Percentiles rank a stretch among this genome's conserved stretches.
Conservation (phyloP, 2,888 invertebrate species). For the Acrobasis consociella region DNA sequence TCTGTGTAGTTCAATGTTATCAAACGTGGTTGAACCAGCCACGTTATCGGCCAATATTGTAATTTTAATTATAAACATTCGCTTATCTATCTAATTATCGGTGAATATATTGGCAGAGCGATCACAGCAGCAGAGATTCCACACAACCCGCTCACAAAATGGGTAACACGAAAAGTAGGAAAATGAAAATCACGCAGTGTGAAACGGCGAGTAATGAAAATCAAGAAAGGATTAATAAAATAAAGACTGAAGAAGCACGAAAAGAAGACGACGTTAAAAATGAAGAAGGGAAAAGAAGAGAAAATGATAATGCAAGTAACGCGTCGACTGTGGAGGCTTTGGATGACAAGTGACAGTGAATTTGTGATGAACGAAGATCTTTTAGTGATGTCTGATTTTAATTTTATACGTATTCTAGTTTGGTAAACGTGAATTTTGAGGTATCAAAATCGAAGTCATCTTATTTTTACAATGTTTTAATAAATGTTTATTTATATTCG, state of each 20-base stretch:
- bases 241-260: slow-evolving; percentile 54
- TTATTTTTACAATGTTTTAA: slow-evolving; percentile 24
- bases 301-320: slow-evolving; percentile 71
- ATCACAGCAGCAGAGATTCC: slow-evolving; percentile 24
- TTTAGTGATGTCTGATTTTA: slow-evolving; percentile 22
- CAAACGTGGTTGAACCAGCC: slow-evolving; percentile 33
- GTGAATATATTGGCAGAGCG: slow-evolving; percentile 37
- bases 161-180: slow-evolving; percentile 74
- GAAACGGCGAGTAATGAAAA: slow-evolving; percentile 50
- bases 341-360: slow-evolving; percentile 64
- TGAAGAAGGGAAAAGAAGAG: slow-evolving; percentile 53
- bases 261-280: slow-evolving; percentile 42
- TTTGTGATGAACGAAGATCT: slow-evolving; percentile 10
- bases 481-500: slow-evolving; percentile 25
- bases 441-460: not conserved
- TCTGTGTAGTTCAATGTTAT: slow-evolving; percentile 55
- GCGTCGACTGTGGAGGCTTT: slow-evolving; percentile 76
- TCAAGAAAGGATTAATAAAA: slow-evolving; percentile 59
- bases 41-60: slow-evolving; percentile 38
- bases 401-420: not conserved
- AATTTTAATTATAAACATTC: slow-evolving; percentile 53
- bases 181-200: slow-evolving; percentile 65
- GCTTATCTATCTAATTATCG: slow-evolving; percentile 49
- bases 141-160: slow-evolving; percentile 49
- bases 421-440: not conserved